Percentiles rank a stretch among this genome's conserved stretches.
phyloP scores from a whole-genome alignment of 2,113 vertebrate species.

The Cacatua alba region DNA sequence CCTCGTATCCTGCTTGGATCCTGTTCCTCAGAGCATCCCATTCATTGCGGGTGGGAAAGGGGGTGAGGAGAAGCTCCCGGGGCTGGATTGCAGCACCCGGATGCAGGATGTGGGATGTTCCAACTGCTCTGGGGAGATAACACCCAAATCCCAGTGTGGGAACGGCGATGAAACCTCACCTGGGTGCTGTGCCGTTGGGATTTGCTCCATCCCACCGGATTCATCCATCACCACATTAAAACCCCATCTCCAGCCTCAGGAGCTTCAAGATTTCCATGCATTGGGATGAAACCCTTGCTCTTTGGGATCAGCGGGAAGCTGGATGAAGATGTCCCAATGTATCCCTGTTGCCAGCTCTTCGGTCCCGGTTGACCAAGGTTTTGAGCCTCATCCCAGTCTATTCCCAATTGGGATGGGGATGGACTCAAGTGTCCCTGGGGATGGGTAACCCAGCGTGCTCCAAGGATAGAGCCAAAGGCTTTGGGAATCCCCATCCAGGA shows the following conservation, averaged over 20 bases:
- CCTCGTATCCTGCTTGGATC: not conserved
- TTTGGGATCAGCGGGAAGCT: not conserved
- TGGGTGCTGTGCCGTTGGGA: rapidly evolving
- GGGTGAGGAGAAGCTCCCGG: not conserved
- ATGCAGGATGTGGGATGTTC: not conserved
- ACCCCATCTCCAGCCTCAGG: not conserved
- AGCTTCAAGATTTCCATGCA: not conserved
- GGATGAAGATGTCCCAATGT: rapidly evolving
- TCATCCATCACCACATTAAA: not conserved
- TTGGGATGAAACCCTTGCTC: too few species aligned
- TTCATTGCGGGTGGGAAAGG: not conserved
- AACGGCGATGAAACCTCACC: rapidly evolving
- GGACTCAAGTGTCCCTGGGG: too few species aligned
- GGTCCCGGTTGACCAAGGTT: not conserved
- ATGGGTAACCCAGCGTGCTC: not conserved
- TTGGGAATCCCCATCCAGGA: too few species aligned
- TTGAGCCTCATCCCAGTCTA: not conserved
- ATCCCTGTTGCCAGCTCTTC: not conserved
- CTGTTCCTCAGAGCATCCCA: not conserved
- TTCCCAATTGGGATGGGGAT: not conserved
- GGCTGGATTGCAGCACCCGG: not conserved
- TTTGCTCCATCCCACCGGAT: rapidly evolving
- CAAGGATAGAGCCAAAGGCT: not conserved
- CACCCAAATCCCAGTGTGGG: rapidly evolving
- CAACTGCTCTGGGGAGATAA: not conserved